Evolutionary conservation across 2,797 vertebrate genomes (phyloP).

Genomic region (Danio tinwini): DNA sequence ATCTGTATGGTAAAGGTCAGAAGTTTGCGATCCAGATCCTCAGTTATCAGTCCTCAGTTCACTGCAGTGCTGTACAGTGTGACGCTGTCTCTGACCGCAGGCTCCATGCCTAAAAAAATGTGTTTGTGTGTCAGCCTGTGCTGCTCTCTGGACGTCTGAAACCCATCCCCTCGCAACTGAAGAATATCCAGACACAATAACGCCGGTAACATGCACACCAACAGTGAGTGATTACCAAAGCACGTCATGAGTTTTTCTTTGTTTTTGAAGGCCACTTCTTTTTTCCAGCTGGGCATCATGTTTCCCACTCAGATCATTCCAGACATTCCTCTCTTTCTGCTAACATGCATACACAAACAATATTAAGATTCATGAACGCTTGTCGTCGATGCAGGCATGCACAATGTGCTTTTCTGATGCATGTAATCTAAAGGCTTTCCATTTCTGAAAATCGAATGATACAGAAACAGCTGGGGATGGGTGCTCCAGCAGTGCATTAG

Average conservation of each 20-base stretch:
- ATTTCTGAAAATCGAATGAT: neutral
- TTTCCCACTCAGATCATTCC: slow-evolving; percentile 16
- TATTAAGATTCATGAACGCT: neutral
- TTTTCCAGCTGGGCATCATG: neutral
- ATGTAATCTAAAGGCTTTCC: slow-evolving; percentile 49
- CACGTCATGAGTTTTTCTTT: neutral
- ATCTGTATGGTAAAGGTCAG: slow-evolving; percentile 5
- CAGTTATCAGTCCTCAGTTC: slow-evolving; percentile 6
- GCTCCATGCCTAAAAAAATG: slow-evolving; percentile 1
- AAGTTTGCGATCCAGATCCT: neutral
- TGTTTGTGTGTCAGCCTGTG: slow-evolving; percentile 18
- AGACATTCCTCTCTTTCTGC: neutral
- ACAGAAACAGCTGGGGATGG: too few relatives aligned
- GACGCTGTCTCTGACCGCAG: neutral
- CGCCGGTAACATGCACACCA: neutral
- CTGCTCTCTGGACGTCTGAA: neutral
- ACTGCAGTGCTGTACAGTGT: neutral
- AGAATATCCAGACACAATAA: neutral
- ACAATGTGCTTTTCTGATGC: slow-evolving; percentile 39
- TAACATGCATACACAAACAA: neutral
- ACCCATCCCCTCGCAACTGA: neutral
- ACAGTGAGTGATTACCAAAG: too few relatives aligned
- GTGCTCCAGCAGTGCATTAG: too few relatives aligned
- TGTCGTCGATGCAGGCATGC: neutral
- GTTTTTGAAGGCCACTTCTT: neutral